Evolutionary conservation across 2,797 vertebrate genomes (phyloP), one percentile per base, ranked within the genome.

Genomic region (Macropus fuliginosus): DNA sequence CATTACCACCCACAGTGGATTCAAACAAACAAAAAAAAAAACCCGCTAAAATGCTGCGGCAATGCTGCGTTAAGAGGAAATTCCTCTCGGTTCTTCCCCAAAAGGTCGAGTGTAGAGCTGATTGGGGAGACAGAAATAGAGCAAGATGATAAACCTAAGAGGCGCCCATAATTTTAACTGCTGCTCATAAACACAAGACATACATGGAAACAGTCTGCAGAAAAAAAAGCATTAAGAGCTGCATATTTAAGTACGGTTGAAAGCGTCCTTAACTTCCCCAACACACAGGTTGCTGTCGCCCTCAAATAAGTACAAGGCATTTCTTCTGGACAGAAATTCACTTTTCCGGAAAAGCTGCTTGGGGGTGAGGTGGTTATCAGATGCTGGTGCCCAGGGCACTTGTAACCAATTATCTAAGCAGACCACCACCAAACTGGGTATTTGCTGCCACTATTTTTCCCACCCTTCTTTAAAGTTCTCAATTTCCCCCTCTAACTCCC

Each of bases 1-100:
- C 96, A 98, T 93, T 96, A 98, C 96, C 95, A 97, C 97, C 90
- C 90, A 91, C 90, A 91, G 54, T 55, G 13, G 97, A 98, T 98
- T 97, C 97, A 46, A 81, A 81, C 74, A 81, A 81, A 91, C 96
- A 97, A 29, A 87, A 96, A 97, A 54, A 96, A 92, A 62, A 96
- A 93, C 55, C 91, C 31, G 95, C 97, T 93, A 96, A 97, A 97
- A 92, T 93, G 93, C 92, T 0, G 28, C 96, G 87, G 91, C 97
- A 94, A 97, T 95, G 54, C 91, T 2, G 40, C 4, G 27, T 1
- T 4, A 16, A 13, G 0, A 94, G 57, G 8, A 93, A 74, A 52
- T 28, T 29, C 89, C 54, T n/a, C 90, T 5, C 91, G 95, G 3
- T 90, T 56, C 96, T 91, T 56, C 18, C 59, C 56, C 34, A 91